phyloP scores from a whole-genome alignment of 1,140 invertebrate genomes.

The Paralvinella palmiformis region DNA sequence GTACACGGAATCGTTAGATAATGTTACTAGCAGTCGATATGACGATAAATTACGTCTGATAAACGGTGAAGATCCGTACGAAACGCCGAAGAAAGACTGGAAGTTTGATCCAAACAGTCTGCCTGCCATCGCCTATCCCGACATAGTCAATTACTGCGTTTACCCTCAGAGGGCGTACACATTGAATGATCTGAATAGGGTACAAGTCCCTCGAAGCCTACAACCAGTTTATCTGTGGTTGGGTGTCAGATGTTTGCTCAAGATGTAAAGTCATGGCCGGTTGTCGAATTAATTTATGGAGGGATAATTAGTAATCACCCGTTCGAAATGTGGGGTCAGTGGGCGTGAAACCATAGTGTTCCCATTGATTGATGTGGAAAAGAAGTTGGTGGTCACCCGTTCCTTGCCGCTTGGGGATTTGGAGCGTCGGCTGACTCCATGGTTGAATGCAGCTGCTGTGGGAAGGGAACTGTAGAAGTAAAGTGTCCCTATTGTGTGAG shows the following conservation, averaged over 20 bases:
- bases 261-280: too few relatives aligned
- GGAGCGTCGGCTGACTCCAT: too few relatives aligned
- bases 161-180: neutral
- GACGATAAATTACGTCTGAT: neutral
- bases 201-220: neutral
- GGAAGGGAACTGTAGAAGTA: too few relatives aligned
- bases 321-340: too few relatives aligned
- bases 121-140: neutral
- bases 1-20: neutral
- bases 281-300: too few relatives aligned
- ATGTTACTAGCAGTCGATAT: neutral
- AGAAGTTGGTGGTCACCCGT: too few relatives aligned
- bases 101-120: neutral
- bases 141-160: neutral
- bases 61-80: conserved; percentile 3
- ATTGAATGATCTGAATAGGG: neutral
- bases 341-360: too few relatives aligned
- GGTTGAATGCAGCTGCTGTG: too few relatives aligned
- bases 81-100: conserved; percentile 3
- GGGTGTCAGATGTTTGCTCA: neutral
- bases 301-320: too few relatives aligned
- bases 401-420: too few relatives aligned
- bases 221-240: neutral
- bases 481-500: too few relatives aligned
- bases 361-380: too few relatives aligned